Percentiles rank a stretch among this genome's conserved stretches.
Conservation (phyloP, 2,797 vertebrate genomes). For the Sylvia borin region DNA sequence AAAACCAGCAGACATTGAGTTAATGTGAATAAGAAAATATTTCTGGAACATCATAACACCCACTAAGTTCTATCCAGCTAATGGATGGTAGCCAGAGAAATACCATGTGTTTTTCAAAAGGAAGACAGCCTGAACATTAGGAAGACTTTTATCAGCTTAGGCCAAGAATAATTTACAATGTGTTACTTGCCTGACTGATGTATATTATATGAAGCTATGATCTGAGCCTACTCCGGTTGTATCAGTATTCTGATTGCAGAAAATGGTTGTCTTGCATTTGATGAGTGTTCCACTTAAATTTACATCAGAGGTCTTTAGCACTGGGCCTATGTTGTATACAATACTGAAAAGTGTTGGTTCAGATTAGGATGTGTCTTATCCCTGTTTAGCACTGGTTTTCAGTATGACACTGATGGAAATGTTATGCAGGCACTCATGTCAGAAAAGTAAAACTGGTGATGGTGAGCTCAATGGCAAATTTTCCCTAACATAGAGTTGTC, state of each 20-base stretch:
- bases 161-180: not conserved
- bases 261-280: not conserved
- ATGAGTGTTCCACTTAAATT: not conserved
- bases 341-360: not conserved
- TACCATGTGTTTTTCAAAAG: not conserved
- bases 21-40: not conserved
- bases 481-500: fast-evolving
- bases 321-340: not conserved
- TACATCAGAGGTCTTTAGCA: not conserved
- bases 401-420: not conserved
- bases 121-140: not conserved
- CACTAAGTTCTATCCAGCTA: not conserved
- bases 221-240: not conserved
- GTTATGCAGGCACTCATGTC: not conserved
- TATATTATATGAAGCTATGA: not conserved
- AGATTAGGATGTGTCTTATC: not conserved
- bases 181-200: not conserved
- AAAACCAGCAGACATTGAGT: not conserved
- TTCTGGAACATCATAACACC: not conserved
- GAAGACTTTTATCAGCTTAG: not conserved
- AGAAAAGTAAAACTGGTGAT: not conserved
- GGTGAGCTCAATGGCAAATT: not conserved
- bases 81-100: not conserved
- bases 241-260: not conserved
- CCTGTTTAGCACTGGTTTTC: not conserved